Evolutionary conservation across 2,888 invertebrate genomes (phyloP), one percentile per base, ranked within the genome.

Genomic region (Hymenopus coronatus): DNA sequence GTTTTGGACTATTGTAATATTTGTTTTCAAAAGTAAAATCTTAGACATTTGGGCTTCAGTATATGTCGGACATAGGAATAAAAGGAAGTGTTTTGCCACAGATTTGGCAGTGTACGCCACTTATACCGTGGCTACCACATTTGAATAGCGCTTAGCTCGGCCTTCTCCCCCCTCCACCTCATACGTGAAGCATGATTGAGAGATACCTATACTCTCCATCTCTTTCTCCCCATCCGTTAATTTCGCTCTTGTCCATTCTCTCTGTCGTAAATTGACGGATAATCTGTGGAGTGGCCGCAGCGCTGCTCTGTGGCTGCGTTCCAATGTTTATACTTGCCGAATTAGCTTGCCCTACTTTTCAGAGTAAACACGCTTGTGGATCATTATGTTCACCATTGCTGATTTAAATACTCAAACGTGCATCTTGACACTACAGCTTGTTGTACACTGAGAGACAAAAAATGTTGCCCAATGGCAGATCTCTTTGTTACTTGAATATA

Each of bases 211-310:
- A 84, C 33, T 30, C 30, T 84, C 40, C 84, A 84, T 28, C 25
- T 30, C 84, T 14, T 30, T 30, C 30, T 84, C 33, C 30, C 84
- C 33, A 30, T 84, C 84, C 84, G 54, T 84, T 84, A 84, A 84
- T 84, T 84, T 25, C 84, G 12, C n/a, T 84, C 30, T n/a, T 33
- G 25, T 84, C 85, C 46, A 25, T 85, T n/a, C n/a, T 46, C 30
- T 46, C 85, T 85, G 85, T 85, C 46, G 85, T 85, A 85, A 85
- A 85, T 85, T 85, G 85, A 40, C n/a, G 40, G 85, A 85, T 85
- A 85, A 85, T 85, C 85, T 25, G 40, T 85, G 27, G 46, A 40
- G 85, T 46, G 85, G 85, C 85, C 85, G n/a, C 46, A 84, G 33
- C 28, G 28, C 84, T 28, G 28, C 33, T 14, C 28, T 30, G 30